These are phyloP conservation scores for Dinocampus coccinellae DNA, from an alignment of 2,888 invertebrate genomes.

Conservation along the genomic window DNA sequence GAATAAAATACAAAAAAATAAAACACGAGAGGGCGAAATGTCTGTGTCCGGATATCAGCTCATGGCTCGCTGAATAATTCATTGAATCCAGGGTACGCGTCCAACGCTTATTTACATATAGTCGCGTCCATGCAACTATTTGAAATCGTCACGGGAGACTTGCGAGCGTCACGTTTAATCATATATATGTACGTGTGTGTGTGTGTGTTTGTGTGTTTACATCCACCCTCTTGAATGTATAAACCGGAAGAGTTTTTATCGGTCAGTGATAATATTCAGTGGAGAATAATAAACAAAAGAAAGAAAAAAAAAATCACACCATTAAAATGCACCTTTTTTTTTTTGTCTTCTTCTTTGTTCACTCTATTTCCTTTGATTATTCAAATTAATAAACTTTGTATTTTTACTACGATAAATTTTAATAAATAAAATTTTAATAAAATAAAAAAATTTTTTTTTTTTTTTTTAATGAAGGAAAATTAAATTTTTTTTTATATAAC, in stretches of 20 bases:
- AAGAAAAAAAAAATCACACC: not conserved
- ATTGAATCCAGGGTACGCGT: slow-evolving; percentile 46
- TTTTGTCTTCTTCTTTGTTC: too few relatives aligned
- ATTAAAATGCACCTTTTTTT: not conserved
- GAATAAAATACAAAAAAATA: slow-evolving; percentile 10
- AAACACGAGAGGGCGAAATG: slow-evolving; percentile 35
- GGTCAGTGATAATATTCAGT: not conserved
- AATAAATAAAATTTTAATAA: too few relatives aligned
- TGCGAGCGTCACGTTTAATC: slow-evolving; percentile 37
- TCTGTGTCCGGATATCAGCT: slow-evolving; percentile 51
- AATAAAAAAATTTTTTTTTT: not conserved
- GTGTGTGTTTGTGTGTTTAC: not conserved
- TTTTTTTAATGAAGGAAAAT: too few relatives aligned
- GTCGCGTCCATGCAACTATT: slow-evolving; percentile 44
- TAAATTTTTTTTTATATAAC: too few relatives aligned
- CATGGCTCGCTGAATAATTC: slow-evolving; percentile 53
- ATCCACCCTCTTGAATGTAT: not conserved
- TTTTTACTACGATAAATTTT: too few relatives aligned
- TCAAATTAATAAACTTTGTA: not conserved
- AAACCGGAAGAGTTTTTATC: slow-evolving; percentile 28
- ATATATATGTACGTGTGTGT: not conserved
- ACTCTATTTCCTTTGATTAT: too few relatives aligned
- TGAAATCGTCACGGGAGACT: slow-evolving; percentile 48
- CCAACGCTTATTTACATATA: slow-evolving; percentile 49
- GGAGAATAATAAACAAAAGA: not conserved